Base-by-base conservation (phyloP, 2,888 invertebrate species). In the Gryllus longicercus region DNA sequence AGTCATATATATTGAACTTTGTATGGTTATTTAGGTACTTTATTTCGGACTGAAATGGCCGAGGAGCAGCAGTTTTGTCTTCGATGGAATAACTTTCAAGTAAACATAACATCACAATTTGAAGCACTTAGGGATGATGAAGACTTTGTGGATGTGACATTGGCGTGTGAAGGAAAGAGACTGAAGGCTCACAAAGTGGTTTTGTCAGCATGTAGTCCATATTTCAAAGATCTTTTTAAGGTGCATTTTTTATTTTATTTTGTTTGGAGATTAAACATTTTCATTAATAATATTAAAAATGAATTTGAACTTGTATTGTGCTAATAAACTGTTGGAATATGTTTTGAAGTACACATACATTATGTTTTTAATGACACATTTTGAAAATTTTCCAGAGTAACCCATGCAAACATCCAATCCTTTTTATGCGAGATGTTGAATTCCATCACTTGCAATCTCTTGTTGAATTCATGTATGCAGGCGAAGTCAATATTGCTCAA, bases 1-100 rank as follows among this genome's bases (percentile, higher is more conserved):
- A 38, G 38, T 8, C 38, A 38, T 8, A 38, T 38, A 38, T 38
- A 38, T 38, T 38, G 38, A 38, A 38, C 38, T 38, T 38, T 38
- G 38, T 38, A 38, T 38, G n/a, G n/a, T 63, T 63, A 18, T 63
- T 63, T n/a, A 63, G 63, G 63, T 18, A 63, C 14, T 63, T 63
- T 63, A 18, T 63, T 63, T 63, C n/a, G 63, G 63, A 25, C 25
- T 16, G 74, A 78, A 1, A 83, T 89, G 88, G 89, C 89, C 87
- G 91, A 91, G 88, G 93, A 93, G 89, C 95, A 95, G 90, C 94
- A 94, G 90, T 95, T 94, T 90, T 95, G 95, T 91, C 91, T 95
- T 89, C 91, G 94, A 89, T 95, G 95, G 95, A 95, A 95, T 90
- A 94, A 95, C 90, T 94, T 93, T 90, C 94, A 94, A 90, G 93